Base-by-base conservation (phyloP, 2,888 invertebrate species). In the Platerodrilus igneus region DNA sequence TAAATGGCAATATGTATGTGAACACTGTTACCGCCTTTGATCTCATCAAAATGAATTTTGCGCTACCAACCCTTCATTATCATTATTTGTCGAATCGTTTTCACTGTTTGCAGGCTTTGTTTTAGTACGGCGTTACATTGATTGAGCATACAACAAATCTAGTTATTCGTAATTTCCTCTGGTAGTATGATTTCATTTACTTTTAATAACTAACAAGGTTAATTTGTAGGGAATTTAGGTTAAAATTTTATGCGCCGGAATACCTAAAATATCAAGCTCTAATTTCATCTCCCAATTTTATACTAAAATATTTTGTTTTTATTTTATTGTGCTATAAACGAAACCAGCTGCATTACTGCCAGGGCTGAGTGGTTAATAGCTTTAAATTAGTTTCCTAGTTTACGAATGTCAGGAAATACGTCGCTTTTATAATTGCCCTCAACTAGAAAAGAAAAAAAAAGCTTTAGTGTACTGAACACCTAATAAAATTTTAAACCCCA, bases 311-410 rank as follows among this genome's bases (percentile, higher is more conserved):
- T n/a, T n/a, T n/a, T n/a, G n/a, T n/a, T n/a, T n/a, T n/a, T n/a
- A n/a, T n/a, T n/a, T n/a, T n/a, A n/a, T 42, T 42, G 37, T 33
- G 33, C 33, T 34, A 33, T 42, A 42, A 42, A 42, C 41, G 25
- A 29, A 42, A 37, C n/a, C 42, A 42, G 37, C 32, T 42, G 42
- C 28, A 32, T 28, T 23, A 34, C 29, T 36, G 37, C 42, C 33
- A 42, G 33, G 37, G 37, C 23, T 42, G 42, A 43, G 42, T 38
- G 37, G 37, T 43, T 43, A 43, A 38, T 43, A 43, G 42, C 42
- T 31, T 43, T 38, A 38, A 43, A 43, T 43, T 43, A 43, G 42
- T 43, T 43, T 43, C 37, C 42, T 43, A 43, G 42, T 43, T 43
- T 43, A 43, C 25, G 38, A 43, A 30, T 35, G 42, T 35, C 42